Conservation (phyloP, 2,888 invertebrate genomes). For the Rotaria socialis region DNA sequence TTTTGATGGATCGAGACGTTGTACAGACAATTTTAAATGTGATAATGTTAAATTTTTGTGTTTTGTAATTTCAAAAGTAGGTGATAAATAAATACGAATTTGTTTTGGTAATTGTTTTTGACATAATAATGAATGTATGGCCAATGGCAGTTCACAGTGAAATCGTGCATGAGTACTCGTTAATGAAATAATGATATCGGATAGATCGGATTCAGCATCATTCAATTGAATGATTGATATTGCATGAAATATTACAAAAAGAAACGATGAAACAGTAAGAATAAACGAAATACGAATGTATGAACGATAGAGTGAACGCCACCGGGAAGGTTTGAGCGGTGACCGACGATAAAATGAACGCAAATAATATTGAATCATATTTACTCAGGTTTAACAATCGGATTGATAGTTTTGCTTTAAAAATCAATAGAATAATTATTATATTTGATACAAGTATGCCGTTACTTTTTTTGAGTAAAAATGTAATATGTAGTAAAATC, state of each 20-base stretch:
- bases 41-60: not conserved
- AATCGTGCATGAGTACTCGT: not conserved
- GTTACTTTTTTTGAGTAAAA: no score
- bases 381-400: not conserved
- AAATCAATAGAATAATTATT: no score
- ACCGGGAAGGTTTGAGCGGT: not conserved
- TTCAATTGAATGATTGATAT: not conserved
- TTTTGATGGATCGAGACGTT: not conserved
- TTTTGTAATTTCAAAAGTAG: not conserved
- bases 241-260: not conserved
- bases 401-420: no score
- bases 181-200: not conserved
- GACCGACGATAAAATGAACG: not conserved
- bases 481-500: not conserved
- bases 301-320: not conserved
- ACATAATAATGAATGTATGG: conserved; percentile 27
- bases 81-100: not conserved
- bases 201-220: not conserved
- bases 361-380: not conserved
- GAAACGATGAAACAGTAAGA: not conserved
- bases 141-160: not conserved
- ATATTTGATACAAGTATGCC: no score
- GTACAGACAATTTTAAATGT: not conserved
- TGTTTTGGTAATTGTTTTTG: conserved; percentile 34
- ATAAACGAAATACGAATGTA: not conserved